Conservation (phyloP, 2,113 vertebrate species). For the Spermophilus dauricus region DNA sequence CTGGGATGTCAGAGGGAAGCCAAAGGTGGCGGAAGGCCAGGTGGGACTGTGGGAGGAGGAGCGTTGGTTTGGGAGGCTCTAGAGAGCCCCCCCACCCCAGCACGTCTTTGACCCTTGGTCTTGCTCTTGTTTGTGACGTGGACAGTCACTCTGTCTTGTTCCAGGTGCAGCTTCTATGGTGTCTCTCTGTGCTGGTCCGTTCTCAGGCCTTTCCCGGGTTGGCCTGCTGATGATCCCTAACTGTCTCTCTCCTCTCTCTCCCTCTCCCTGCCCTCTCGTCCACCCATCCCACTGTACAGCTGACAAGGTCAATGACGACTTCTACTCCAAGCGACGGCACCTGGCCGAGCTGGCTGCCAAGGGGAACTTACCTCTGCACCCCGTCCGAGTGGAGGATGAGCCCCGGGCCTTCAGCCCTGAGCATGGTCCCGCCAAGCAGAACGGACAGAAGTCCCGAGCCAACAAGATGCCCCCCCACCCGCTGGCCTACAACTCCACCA, state of each 20-base stretch:
- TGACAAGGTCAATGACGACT: conserved; percentile 96
- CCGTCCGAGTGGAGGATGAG: conserved; percentile 93
- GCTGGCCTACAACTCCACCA: conserved; percentile 93
- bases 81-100: background rate
- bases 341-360: conserved; percentile 95
- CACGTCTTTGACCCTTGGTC: background rate
- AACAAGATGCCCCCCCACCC: conserved; percentile 92
- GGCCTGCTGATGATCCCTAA: conserved; percentile 59
- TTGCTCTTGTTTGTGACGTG: conserved; percentile 24
- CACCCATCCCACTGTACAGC: conserved; percentile 85
- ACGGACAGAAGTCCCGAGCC: conserved; percentile 94
- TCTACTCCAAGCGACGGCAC: conserved; percentile 95
- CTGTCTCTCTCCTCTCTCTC: conserved; percentile 31
- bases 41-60: background rate
- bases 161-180: conserved; percentile 53
- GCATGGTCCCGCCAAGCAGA: conserved; percentile 92
- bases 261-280: background rate
- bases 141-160: conserved; percentile 39
- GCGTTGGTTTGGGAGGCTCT: background rate
- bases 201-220: background rate
- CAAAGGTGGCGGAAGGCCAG: background rate
- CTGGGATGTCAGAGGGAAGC: background rate
- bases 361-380: conserved; percentile 95
- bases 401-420: conserved; percentile 92
- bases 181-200: conserved; percentile 45